Base-by-base conservation (phyloP, 2,113 vertebrate genomes). In the Oceanites oceanicus region DNA sequence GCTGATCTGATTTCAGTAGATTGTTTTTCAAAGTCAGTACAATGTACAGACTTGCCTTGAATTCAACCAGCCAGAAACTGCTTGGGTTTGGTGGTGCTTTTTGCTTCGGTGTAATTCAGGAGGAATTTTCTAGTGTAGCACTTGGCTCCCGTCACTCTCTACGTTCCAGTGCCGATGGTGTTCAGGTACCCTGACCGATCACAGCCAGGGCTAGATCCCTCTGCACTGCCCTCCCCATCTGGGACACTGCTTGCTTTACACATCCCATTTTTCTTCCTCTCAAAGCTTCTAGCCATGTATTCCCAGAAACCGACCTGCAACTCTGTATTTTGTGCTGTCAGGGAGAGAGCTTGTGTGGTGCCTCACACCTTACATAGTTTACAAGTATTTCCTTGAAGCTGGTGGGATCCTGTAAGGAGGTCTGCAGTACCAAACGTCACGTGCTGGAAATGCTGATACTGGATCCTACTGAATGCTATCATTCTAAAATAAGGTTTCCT, bases 81-180 rank as follows among this genome's bases (percentile, higher is more conserved):
- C 58, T 75, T 1, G 7, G 22, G 30, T 77, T 58, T 29, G 63
- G 5, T 42, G 36, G 23, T 80, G 59, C 13, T 52, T 91, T 71
- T 80, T 86, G 59, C 90, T 88, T 83, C 3, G 0, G 2, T 55
- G 62, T 68, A 84, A 66, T 70, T 73, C 38, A 80, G 62, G 34
- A 53, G 42, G 45, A 58, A 65, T 86, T 59, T n/a, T 68, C 19
- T 68, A 55, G 32, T 25, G 20, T 18, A 40, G 32, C 8, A 4
- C 27, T 80, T 83, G 53, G 62, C 42, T 87, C 17, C 66, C 38
- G 26, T 73, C n/a, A 9, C 53, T 42, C 15, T 23, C 22, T 73
- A 5, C 5, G 0, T 61, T 45, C 53, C 50, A 29, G 44, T 47
- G 42, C 63, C 0, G 0, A 3, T 56, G 56, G 32, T 56, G 65